Base-by-base conservation (phyloP, 2,888 invertebrate genomes). In the Machimus rusticus region DNA sequence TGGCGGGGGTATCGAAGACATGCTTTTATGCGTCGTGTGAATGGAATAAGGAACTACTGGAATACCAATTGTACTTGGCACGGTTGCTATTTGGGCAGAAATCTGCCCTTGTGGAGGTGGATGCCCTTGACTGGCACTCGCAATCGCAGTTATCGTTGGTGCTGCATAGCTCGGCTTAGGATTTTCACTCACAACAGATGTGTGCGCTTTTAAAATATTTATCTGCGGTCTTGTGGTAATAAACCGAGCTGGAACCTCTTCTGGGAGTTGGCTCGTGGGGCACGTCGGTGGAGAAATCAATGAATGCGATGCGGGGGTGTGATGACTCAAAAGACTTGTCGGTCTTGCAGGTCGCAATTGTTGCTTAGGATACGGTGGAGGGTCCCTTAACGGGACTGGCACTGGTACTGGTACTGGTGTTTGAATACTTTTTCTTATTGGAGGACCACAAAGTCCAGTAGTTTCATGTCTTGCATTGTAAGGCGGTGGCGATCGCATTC, bases 211-310 rank as follows among this genome's bases (percentile, higher is more conserved):
- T 31, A 96, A 93, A 88, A 96, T 95, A 91, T 95, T 96, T 87
- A 96, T 96, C 92, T 96, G 96, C 0, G 96, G 95, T 88, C 96
- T 94, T 0, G 96, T 95, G 39, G 96, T 96, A 51, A 97, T 96
- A 89, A 96, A 96, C 89, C 96, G 94, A 0, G 96, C 96, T 81
- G 95, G 94, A 0, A 96, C 95, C 93, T 96, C 96, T 92, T 96
- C 96, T 1, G 94, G 94, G 89, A 94, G 94, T 0, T 92, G 89
- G 0, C 93, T 92, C 5, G 91, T 92, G 88, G 92, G 91, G 46
- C 74, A 74, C 74, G 92, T 91, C 90, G 93, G 93, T 88, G 93
- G 93, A 89, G 76, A 90, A 89, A 4, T 90, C 90, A 8, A 87
- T 85, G 2, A 89, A 89, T 4, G 90, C 28, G 74, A 34, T 9